phyloP scores from a whole-genome alignment of 2,888 invertebrate genomes.

The Habroteleia sp. region DNA sequence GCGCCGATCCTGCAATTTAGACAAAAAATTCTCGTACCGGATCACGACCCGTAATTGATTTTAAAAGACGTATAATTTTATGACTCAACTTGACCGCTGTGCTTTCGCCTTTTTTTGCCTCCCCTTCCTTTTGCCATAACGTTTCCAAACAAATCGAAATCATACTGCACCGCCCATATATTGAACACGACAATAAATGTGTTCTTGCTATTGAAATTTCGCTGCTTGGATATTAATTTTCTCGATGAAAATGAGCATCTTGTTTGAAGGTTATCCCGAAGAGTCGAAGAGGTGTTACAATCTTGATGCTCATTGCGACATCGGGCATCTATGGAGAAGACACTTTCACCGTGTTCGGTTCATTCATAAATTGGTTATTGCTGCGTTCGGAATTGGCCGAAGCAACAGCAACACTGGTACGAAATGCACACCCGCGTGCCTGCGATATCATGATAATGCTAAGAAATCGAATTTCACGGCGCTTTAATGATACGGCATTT shows the following conservation, averaged over 20 bases:
- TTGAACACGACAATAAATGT: neutral
- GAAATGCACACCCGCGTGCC: slow-evolving; percentile 28
- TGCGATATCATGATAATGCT: slow-evolving; percentile 49
- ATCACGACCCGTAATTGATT: slow-evolving; percentile 3
- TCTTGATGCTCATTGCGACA: slow-evolving; percentile 70
- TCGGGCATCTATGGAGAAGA: slow-evolving; percentile 45
- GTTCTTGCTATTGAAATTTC: slow-evolving; percentile 2
- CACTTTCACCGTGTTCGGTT: slow-evolving; percentile 75
- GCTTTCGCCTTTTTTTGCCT: neutral
- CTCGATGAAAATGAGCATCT: slow-evolving; percentile 46
- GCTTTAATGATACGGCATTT: slow-evolving; percentile 55
- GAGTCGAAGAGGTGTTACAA: slow-evolving; percentile 32
- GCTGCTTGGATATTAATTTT: slow-evolving; percentile 12
- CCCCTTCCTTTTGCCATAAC: too few relatives aligned
- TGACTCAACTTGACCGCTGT: neutral
- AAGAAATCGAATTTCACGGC: slow-evolving; percentile 57
- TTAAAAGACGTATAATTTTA: slow-evolving; percentile 8
- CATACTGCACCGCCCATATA: neutral
- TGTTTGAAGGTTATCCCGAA: slow-evolving; percentile 69
- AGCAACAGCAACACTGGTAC: slow-evolving; percentile 18
- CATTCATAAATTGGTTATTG: slow-evolving; percentile 77
- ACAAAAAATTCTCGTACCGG: neutral
- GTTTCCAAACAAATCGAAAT: slow-evolving; percentile 3
- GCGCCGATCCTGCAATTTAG: slow-evolving; percentile 12
- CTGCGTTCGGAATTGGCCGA: slow-evolving; percentile 31